These are phyloP conservation scores for Chironomus riparius DNA, from an alignment of 2,888 invertebrate species.

Conservation along the genomic window DNA sequence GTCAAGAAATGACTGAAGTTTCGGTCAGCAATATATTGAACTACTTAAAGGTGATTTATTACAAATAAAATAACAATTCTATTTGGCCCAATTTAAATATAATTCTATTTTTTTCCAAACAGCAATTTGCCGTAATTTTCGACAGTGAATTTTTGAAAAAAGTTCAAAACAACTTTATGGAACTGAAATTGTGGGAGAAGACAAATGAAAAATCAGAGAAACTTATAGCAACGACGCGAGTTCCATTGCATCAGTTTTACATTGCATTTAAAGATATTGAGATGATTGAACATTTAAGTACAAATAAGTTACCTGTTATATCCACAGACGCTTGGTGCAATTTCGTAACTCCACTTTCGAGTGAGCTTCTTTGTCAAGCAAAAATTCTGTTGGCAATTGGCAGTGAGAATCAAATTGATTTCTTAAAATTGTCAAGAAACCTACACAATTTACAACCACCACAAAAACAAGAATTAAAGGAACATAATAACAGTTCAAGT, in stretches of 20 bases:
- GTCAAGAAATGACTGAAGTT: constrained; percentile 32
- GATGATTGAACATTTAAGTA: constrained; percentile 47
- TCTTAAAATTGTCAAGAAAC: constrained; percentile 43
- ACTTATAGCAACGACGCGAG: constrained; percentile 46
- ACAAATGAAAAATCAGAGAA: constrained; percentile 36
- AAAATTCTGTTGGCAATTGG: constrained; percentile 52
- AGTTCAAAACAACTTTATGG: constrained; percentile 48
- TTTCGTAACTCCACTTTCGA: constrained; percentile 39
- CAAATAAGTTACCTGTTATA: constrained; percentile 51
- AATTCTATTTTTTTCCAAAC: constrained; percentile 31
- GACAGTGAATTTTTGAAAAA: constrained; percentile 47
- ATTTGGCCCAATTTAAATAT: neutral
- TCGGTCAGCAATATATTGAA: constrained; percentile 33
- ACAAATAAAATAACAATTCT: too few species aligned
- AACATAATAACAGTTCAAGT: neutral
- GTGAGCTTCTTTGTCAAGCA: constrained; percentile 46
- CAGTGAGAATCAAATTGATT: constrained; percentile 49
- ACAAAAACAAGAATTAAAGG: constrained; percentile 14
- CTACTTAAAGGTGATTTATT: constrained; percentile 35
- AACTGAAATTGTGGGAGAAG: constrained; percentile 47
- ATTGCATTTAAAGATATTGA: constrained; percentile 50
- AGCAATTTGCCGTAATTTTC: constrained; percentile 49
- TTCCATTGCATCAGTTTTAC: constrained; percentile 52
- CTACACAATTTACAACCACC: constrained; percentile 27
- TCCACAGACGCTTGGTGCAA: constrained; percentile 49